Base-by-base conservation (phyloP, 1,140 invertebrate genomes). In the Orussus abietinus region DNA sequence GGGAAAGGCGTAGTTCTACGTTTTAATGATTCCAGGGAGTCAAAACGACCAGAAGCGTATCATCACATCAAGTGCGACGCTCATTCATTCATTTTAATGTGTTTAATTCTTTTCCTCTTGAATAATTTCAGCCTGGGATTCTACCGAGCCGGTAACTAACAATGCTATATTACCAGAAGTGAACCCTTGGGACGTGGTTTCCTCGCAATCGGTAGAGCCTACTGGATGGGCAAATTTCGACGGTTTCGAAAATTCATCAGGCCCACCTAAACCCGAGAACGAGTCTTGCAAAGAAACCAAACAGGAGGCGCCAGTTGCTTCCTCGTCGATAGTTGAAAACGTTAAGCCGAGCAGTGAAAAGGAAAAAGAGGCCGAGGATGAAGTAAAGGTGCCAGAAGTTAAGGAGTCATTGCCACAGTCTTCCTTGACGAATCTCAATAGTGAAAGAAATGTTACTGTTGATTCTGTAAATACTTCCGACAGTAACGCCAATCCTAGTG, bases 211-310 rank as follows among this genome's bases (percentile, higher is more conserved):
- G 9, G 39, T 58, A 25, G 64, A 69, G 42, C 51, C 53, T 9
- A 53, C 60, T 10, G 65, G 57, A 13, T 73, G 69, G 70, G 69
- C 69, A 11, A 69, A 72, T 52, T 72, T 73, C 49, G 65, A 69
- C 29, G 57, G 62, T 50, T 68, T 69, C 18, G 64, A 63, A 19
- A 55, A 41, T 43, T 40, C 58, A 17, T 42, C 60, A 11, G 55
- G 38, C 29, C 36, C 26, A 25, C 32, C 21, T 35, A 39, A 38
- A 34, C 35, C 38, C 18, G 32, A 54, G 26, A 52, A 47, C 38
- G 55, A 57, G 21, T 25, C 44, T 14, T 28, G 14, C 7, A 44
- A 46, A 25, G 34, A 51, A 26, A 12, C 12, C 6, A 17, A 2
- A 30, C 26, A 55, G 7, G 10, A 45, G 30, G 9, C 25, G 19